phyloP scores from a whole-genome alignment of 2,888 invertebrate genomes.

The Acanthopleura granulata region DNA sequence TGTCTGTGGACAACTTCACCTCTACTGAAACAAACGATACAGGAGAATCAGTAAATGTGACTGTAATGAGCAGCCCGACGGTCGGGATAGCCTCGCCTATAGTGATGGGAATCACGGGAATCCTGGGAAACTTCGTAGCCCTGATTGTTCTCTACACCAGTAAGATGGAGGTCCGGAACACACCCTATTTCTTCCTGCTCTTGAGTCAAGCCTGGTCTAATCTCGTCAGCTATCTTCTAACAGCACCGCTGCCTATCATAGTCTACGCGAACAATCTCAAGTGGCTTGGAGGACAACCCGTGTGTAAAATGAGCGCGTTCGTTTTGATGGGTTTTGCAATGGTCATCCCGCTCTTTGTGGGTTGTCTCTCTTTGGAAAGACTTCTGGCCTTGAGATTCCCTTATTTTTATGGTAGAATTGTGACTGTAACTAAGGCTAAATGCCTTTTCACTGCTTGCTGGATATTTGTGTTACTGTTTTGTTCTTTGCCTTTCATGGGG shows the following conservation, averaged over 20 bases:
- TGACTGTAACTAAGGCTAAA: slow-evolving; percentile 54
- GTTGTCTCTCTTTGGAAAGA: slow-evolving; percentile 67
- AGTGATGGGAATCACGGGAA: slow-evolving; percentile 50
- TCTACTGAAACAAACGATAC: too few relatives aligned
- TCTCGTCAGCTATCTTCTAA: slow-evolving; percentile 64
- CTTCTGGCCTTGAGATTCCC: slow-evolving; percentile 63
- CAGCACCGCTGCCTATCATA: slow-evolving; percentile 58
- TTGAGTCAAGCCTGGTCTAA: slow-evolving; percentile 66
- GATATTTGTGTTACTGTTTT: slow-evolving; percentile 53
- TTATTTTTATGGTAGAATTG: slow-evolving; percentile 59
- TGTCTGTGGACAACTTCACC: too few relatives aligned
- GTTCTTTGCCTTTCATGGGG: slow-evolving; percentile 63
- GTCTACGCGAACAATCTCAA: slow-evolving; percentile 59
- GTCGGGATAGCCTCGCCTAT: slow-evolving; percentile 37
- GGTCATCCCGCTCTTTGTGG: slow-evolving; percentile 66
- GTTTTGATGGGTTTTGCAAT: slow-evolving; percentile 66
- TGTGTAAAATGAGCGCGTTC: slow-evolving; percentile 68
- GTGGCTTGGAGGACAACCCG: slow-evolving; percentile 61
- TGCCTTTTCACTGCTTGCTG: slow-evolving; percentile 46
- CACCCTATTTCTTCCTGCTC: slow-evolving; percentile 65
- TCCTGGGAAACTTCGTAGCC: slow-evolving; percentile 67
- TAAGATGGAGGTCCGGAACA: slow-evolving; percentile 54
- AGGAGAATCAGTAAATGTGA: too few relatives aligned
- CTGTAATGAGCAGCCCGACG: neutral
- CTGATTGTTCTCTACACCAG: slow-evolving; percentile 62